A percentile compares a stretch with the other conserved stretches of the same genome.
Evolutionary conservation across 2,797 vertebrate genomes (phyloP).

Genomic region (Eulemur coronatus): DNA sequence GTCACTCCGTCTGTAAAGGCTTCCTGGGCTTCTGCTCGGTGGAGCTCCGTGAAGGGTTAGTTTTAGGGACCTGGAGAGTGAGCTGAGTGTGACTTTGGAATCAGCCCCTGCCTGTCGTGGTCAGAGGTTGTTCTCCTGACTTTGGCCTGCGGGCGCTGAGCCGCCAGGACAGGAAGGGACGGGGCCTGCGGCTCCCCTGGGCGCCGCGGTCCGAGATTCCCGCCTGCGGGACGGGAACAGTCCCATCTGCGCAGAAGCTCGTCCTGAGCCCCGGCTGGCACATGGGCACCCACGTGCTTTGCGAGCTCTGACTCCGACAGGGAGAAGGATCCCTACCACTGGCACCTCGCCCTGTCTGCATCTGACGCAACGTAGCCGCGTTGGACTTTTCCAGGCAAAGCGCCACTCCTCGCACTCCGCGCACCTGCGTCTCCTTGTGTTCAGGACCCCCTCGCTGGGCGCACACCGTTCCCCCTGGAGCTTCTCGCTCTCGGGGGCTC

Average conservation of each 20-base stretch:
- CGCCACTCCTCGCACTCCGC: too few species aligned
- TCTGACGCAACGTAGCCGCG: too few species aligned
- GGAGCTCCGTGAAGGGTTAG: rapidly evolving
- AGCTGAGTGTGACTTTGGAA: not conserved
- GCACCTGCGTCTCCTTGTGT: too few species aligned
- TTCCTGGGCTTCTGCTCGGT: not conserved
- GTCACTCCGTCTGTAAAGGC: rapidly evolving
- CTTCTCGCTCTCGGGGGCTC: too few species aligned
- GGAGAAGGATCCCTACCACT: rapidly evolving
- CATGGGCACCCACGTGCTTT: rapidly evolving
- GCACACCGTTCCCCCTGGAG: too few species aligned
- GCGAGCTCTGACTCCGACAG: too few species aligned
- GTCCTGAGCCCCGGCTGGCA: not conserved
- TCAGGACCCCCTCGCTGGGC: too few species aligned
- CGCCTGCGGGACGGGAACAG: rapidly evolving
- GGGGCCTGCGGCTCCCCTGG: rapidly evolving
- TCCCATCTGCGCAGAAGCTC: rapidly evolving
- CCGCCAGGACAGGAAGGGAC: rapidly evolving
- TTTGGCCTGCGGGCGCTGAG: rapidly evolving
- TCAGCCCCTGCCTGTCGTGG: rapidly evolving
- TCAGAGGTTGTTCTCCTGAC: rapidly evolving
- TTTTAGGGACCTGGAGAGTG: not conserved
- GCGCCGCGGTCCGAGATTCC: not conserved
- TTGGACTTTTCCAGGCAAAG: not conserved
- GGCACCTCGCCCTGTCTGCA: not conserved